Evolutionary conservation across 2,113 vertebrate species (phyloP).

Genomic region (Cyprinodon brontotheroides): DNA sequence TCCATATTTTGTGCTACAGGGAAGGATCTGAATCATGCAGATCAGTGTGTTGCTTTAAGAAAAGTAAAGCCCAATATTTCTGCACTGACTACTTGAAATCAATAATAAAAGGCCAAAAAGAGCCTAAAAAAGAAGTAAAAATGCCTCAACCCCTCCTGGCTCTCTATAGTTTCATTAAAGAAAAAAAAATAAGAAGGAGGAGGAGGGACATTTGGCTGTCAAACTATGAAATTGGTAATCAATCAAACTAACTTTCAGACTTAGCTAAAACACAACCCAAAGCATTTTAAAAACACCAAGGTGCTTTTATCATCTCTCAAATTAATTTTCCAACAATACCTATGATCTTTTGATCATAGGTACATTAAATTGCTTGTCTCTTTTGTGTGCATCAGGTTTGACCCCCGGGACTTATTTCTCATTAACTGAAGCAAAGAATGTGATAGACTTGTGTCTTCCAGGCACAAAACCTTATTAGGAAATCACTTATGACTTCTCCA

Average conservation of each 20-base stretch:
- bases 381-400: conserved; percentile 13
- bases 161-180: neutral
- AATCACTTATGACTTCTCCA: conserved; percentile 31
- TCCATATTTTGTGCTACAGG: neutral
- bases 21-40: neutral
- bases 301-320: neutral
- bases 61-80: neutral
- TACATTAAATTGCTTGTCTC: conserved; percentile 5
- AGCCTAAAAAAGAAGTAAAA: neutral
- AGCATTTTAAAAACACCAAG: neutral
- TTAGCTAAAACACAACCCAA: neutral
- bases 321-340: neutral
- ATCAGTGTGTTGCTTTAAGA: neutral
- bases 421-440: conserved; percentile 28
- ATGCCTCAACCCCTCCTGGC: neutral
- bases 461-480: conserved; percentile 62
- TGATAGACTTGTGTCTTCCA: conserved; percentile 62
- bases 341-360: neutral
- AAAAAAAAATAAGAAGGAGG: neutral
- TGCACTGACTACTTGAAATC: neutral
- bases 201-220: neutral
- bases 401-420: conserved; percentile 18
- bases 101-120: no score
- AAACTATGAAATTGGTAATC: neutral
- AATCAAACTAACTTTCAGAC: neutral